A percentile compares a stretch with the other conserved stretches of the same genome.
phyloP scores from a whole-genome alignment of 2,797 vertebrate species.

The Hylomyscus alleni region DNA sequence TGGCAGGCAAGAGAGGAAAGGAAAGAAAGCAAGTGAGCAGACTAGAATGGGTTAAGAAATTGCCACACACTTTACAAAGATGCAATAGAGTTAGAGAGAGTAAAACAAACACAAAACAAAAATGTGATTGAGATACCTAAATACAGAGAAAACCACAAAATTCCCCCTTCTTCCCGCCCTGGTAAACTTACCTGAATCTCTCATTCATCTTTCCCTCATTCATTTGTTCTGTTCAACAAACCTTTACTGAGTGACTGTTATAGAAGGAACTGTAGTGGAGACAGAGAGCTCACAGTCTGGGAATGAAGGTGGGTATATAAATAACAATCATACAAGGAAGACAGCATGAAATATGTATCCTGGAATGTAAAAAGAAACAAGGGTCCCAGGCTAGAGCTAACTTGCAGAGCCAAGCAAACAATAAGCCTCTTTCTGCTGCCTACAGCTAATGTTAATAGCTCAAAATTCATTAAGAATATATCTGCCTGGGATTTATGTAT shows the following conservation, averaged over 20 bases:
- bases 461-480: neutral
- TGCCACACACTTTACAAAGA: conserved; percentile 44
- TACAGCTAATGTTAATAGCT: neutral
- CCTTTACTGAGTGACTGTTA: conserved; percentile 61
- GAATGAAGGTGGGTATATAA: conserved; percentile 31
- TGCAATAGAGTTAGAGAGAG: conserved; percentile 20
- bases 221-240: conserved; percentile 50
- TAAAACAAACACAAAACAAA: conserved; percentile 50
- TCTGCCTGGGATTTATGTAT: conserved; percentile 12
- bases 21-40: neutral
- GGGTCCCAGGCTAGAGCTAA: neutral
- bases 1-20: neutral
- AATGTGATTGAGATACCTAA: conserved; percentile 42
- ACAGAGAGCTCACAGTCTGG: conserved; percentile 52
- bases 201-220: conserved; percentile 50
- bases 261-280: neutral
- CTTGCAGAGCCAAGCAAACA: conserved; percentile 11
- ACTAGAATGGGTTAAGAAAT: conserved; percentile 1
- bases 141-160: conserved; percentile 55
- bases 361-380: conserved; percentile 41
- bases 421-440: conserved; percentile 15
- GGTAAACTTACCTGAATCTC: conserved; percentile 33
- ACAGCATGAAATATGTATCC: conserved; percentile 40
- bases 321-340: conserved; percentile 29
- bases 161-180: neutral